Base-by-base conservation (phyloP, 2,797 vertebrate genomes). In the Notoglanidium macrostoma region DNA sequence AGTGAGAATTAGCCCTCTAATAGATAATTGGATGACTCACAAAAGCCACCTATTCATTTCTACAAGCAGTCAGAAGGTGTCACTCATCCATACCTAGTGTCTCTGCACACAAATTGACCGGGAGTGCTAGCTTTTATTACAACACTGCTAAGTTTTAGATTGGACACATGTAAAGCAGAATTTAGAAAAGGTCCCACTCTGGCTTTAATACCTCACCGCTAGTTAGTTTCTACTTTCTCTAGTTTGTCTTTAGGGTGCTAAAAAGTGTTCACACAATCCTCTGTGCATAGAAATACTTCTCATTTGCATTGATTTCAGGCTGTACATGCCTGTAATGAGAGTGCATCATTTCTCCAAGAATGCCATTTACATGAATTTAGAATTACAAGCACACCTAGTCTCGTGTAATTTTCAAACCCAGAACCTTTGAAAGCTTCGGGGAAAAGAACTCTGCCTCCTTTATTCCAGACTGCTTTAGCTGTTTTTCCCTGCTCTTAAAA, bases 1-100 rank as follows among this genome's bases (percentile, higher is more conserved):
- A 55, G 9, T 12, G 67, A 65, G 65, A 84, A 67, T 72, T 21
- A 5, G 61, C 73, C 59, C 29, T 63, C 7, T 87, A 51, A 85
- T 85, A 67, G 55, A 83, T 76, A 85, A 83, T 74, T 86, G 49
- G 35, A 73, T 86, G 79, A 84, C 67, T 86, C 87, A 80, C 55
- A 57, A 55, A 84, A 70, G 54, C 61, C 78, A 81, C 23, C 54
- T 61, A 49, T 49, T 86, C 11, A 61, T 32, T 70, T 35, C 15
- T 70, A 68, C 63, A 35, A 15, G 32, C 32, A 59, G 35, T 59
- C 77, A 73, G 46, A 17, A 63, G 51, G 68, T 26, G 40, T 29
- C 26, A 32, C 55, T 87, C 68, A 65, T 80, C 68, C 19, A 23
- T 54, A 11, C 59, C 5, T 76, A 29, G 3, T 23, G 35, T 40